Conservation (phyloP, 2,113 vertebrate genomes). For the Vireo altiloquus region DNA sequence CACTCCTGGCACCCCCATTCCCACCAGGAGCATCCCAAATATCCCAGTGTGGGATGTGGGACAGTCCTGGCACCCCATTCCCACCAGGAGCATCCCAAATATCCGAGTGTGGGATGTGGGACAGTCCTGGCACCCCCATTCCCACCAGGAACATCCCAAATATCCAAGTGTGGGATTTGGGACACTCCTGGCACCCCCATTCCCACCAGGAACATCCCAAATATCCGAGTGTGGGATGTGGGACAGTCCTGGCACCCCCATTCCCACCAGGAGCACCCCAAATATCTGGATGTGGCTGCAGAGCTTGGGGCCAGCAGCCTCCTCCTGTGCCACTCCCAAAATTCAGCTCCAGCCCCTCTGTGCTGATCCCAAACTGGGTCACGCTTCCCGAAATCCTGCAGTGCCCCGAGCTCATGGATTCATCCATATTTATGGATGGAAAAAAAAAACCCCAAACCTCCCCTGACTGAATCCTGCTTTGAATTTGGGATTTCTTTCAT, state of each 20-base stretch:
- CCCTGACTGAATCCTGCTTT: neutral
- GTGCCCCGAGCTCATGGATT: neutral
- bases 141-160: neutral
- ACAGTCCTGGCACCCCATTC: neutral
- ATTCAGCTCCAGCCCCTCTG: neutral
- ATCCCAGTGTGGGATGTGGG: neutral
- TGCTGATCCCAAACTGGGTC: neutral
- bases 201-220: neutral
- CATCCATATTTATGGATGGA: neutral
- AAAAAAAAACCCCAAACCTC: too few species aligned
- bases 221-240: neutral
- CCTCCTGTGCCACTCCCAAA: neutral
- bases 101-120: neutral
- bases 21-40: neutral
- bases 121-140: neutral
- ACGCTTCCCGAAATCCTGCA: neutral
- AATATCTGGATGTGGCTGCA: neutral
- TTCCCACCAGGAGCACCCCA: neutral
- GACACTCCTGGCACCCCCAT: neutral
- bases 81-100: neutral
- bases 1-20: neutral
- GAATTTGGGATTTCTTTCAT: constrained; percentile 11
- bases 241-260: neutral
- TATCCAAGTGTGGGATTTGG: neutral
- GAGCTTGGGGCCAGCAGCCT: neutral